These are phyloP conservation scores for Cheilosia soror DNA, from an alignment of 2,888 invertebrate genomes.

Conservation along the genomic window DNA sequence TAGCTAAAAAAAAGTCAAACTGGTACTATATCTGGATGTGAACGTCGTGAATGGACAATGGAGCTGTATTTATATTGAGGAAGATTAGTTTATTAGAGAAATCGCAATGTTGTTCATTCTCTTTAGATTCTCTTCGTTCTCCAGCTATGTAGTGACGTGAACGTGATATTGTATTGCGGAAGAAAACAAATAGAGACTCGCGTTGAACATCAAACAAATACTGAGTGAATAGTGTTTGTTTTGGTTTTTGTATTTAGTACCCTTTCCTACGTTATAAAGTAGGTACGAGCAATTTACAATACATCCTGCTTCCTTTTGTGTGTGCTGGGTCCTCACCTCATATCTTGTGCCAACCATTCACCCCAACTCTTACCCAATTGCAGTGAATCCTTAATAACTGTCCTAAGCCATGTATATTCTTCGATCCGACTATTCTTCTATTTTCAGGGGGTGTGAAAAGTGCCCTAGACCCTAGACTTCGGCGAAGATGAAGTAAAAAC, in stretches of 20 bases:
- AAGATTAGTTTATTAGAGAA: constrained; percentile 4
- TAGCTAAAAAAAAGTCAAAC: too few relatives aligned
- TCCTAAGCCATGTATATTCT: too few relatives aligned
- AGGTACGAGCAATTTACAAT: too few relatives aligned
- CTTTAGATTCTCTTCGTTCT: constrained; percentile 30
- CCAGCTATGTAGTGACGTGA: neutral
- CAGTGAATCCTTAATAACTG: too few relatives aligned
- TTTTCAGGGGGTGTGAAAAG: too few relatives aligned
- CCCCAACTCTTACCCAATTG: too few relatives aligned
- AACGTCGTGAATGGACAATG: neutral
- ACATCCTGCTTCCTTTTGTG: too few relatives aligned
- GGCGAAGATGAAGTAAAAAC: too few relatives aligned
- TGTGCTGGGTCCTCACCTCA: too few relatives aligned
- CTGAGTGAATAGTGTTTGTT: neutral
- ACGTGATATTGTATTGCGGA: neutral
- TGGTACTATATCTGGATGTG: neutral
- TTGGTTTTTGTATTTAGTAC: neutral
- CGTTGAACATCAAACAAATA: neutral
- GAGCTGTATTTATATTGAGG: neutral
- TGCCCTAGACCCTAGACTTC: too few relatives aligned
- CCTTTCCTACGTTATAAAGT: neutral
- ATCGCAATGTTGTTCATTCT: constrained; percentile 28
- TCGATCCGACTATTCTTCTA: too few relatives aligned
- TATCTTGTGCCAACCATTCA: too few relatives aligned
- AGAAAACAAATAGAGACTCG: constrained; percentile 2